Evolutionary conservation across 2,113 vertebrate genomes (phyloP), one percentile per base, ranked within the genome.

Genomic region (Carassius auratus): DNA sequence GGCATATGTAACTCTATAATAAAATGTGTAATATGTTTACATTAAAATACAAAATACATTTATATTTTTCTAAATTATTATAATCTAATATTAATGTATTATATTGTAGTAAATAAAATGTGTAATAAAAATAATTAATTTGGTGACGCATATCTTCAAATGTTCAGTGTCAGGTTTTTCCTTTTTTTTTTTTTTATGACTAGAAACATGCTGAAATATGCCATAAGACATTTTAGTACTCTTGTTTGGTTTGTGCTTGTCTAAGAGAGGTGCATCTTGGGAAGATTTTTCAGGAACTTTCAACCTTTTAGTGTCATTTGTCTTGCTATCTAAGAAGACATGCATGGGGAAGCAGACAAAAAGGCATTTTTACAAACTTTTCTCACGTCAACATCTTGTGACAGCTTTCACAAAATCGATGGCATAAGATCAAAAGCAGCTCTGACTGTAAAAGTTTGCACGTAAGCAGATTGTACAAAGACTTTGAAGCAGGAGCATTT

Each of bases 401-500:
- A 36, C 15, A 57, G n/a, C 50, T 75, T 80, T 61, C 76, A 30
- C 17, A 75, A 77, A 57, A 80, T 30, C 57, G 1, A 78, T 64
- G 23, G 23, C 30, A 38, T 52, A 14, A 71, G 45, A 84, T 84
- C 30, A 78, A 77, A 83, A 59, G 50, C 59, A 38, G 19, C 50
- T n/a, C 76, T 57, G 36, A 30, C 14, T 55, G 59, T 10, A 21
- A 73, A 52, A n/a, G 13, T 13, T 57, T 83, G 77, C 73, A 50
- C 12, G 73, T 6, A 61, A 10, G 42, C 13, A 66, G 8, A 69
- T 36, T 48, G 42, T 15, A 76, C 13, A 33, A 33, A 45, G 79
- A n/a, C 81, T 83, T 83, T 77, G 81, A 86, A 83, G 42, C 75
- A 77, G 50, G 52, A 30, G 33, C 9, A 6, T 77, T 77, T 77